Evolutionary conservation across 1,140 invertebrate species (phyloP), one percentile per base, ranked within the genome.

Genomic region (Anastrepha obliqua): DNA sequence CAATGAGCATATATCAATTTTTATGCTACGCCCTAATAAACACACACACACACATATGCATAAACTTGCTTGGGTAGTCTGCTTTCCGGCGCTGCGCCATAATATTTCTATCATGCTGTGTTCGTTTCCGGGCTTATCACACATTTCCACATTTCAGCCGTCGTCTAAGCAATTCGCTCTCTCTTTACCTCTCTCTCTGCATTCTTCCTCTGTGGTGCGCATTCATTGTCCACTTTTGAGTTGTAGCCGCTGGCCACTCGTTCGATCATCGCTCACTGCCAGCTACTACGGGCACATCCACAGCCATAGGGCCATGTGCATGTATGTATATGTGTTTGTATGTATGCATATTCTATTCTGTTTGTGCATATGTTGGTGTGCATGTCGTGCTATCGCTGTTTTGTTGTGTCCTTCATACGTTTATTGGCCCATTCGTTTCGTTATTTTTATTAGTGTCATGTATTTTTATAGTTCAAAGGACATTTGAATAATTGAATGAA

Each of bases 381-480:
- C n/a, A 4, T 67, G 29, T 29, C 29, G 4, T 17, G 17, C 11
- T 86, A 15, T 20, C 17, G 5, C 51, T 39, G 0, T 13, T 62
- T 15, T 29, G 58, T 91, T 89, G 91, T 92, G 90, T 90, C 91
- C 92, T 92, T 92, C 91, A 90, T 78, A 58, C 29, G 47, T 58
- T 70, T 64, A 67, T 59, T 87, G 47, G 65, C 65, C 59, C 65
- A 74, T 60, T 88, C 64, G 70, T 78, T 91, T 92, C 91, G 91
- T 91, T 91, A 91, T 92, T 91, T 92, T 92, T 92, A 92, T 92
- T 92, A 92, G 91, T 92, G 91, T 91, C 91, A 92, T 92, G 91
- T 92, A 92, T 92, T 92, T 92, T 92, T 92, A 92, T 92, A 92
- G 91, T 92, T 92, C 91, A 92, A 92, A 92, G 91, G 91, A 92